Evolutionary conservation across 2,797 vertebrate species (phyloP), one percentile per base, ranked within the genome.

Genomic region (Fringilla coelebs): DNA sequence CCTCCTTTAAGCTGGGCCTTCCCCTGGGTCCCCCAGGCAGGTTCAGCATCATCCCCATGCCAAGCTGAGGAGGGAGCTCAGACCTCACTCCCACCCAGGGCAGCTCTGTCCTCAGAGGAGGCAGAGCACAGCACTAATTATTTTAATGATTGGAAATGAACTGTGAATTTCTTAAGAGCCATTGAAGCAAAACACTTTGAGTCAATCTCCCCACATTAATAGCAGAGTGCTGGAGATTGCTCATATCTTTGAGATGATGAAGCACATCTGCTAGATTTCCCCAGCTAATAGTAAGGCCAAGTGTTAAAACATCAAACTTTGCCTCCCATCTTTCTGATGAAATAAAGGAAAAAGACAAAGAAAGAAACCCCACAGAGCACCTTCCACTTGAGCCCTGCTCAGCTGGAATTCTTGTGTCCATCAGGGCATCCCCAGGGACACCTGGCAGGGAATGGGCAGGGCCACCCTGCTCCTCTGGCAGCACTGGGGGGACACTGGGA

Each of bases 61-160:
- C 41, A 5, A 60, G 51, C 34, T 14, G 2, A 45, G 66, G 46
- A 52, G 32, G 43, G 18, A 36, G 52, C 84, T 52, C 31, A 2
- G 34, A 13, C 6, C 45, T n/a, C 13, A 1, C 43, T 62, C 31
- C 9, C 8, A 6, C 22, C 2, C 38, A 11, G 73, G 75, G 36
- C 88, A 51, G 81, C 88, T 36, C 26, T 55, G 86, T 29, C 74
- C 76, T 51, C 18, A 9, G 48, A 26, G 67, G 1, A 73, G 45
- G 46, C 73, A 73, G 65, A 60, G n/a, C 83, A 54, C 54, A 32
- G 7, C 61, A 34, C 58, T 85, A 16, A 81, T 94, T 93, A 91
- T 86, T 89, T 85, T 91, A 96, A 94, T 75, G 79, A 72, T 76
- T 88, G 76, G 61, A 93, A 94, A 78, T 31, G 70, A 90, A 86